Percentiles rank a stretch among this genome's conserved stretches.
Conservation (phyloP, 2,888 invertebrate genomes). For the Sarcophaga caerulescens region DNA sequence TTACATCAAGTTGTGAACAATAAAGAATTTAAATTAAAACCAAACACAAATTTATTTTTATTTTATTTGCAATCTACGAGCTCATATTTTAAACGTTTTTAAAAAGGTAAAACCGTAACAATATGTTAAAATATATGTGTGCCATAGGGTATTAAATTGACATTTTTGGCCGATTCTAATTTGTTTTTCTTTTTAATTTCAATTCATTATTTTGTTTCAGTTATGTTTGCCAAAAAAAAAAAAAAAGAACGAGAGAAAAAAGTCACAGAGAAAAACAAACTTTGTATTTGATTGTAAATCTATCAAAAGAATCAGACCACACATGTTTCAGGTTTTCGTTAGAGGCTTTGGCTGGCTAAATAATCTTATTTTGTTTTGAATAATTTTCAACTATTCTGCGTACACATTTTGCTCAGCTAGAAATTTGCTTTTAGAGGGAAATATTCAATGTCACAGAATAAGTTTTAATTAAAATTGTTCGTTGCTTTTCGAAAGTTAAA, state of each 20-base stretch:
- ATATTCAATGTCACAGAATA: background rate
- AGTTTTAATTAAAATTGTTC: too few relatives aligned
- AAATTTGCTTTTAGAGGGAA: constrained; percentile 1
- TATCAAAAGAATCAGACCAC: constrained; percentile 68
- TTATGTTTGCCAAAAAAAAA: constrained; percentile 64
- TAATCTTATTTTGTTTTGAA: constrained; percentile 37
- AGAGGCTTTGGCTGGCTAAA: background rate
- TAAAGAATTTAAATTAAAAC: too few relatives aligned
- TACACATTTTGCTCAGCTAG: constrained; percentile 32
- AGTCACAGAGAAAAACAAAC: constrained; percentile 34
- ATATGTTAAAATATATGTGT: too few relatives aligned
- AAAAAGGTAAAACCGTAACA: too few relatives aligned
- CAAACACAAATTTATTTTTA: too few relatives aligned
- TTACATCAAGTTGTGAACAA: too few relatives aligned
- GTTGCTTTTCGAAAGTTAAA: too few relatives aligned
- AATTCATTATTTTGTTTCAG: constrained; percentile 15
- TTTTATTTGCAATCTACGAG: too few relatives aligned
- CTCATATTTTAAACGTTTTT: too few relatives aligned
- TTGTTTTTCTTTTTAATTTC: too few relatives aligned
- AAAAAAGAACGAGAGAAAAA: constrained; percentile 8
- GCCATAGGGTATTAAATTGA: too few relatives aligned
- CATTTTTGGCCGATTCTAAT: too few relatives aligned
- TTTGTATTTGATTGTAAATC: constrained; percentile 64
- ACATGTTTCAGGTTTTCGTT: constrained; percentile 43
- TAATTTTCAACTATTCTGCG: constrained; percentile 30